phyloP scores from a whole-genome alignment of 2,797 vertebrate species.

The Hemitrygon akajei region DNA sequence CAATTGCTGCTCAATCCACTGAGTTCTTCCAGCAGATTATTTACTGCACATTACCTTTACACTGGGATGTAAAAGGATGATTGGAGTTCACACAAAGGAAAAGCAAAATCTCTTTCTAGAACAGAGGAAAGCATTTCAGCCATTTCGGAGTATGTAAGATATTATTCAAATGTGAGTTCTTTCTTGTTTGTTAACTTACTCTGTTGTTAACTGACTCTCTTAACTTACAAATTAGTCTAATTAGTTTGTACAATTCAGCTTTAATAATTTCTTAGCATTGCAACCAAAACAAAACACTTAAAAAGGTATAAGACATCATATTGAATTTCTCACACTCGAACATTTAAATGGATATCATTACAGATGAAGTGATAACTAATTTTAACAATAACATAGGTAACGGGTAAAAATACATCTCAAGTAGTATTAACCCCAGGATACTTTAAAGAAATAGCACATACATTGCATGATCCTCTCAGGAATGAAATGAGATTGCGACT shows the following conservation, averaged over 20 bases:
- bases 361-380: background rate
- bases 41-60: too few species aligned
- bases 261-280: background rate
- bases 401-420: background rate
- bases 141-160: background rate
- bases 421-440: background rate
- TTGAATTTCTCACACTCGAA: background rate
- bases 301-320: background rate
- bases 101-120: background rate
- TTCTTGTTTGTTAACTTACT: background rate
- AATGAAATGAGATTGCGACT: slow-evolving; percentile 66
- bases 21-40: too few species aligned
- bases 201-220: background rate
- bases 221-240: background rate
- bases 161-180: background rate
- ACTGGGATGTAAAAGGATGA: background rate
- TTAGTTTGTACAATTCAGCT: background rate
- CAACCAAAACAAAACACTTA: background rate
- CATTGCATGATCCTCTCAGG: slow-evolving; percentile 58
- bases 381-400: background rate
- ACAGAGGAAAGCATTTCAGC: background rate
- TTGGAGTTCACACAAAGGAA: background rate
- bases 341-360: background rate
- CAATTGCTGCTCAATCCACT: too few species aligned
- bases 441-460: slow-evolving; percentile 54